Evolutionary conservation across 2,113 vertebrate genomes (phyloP), one percentile per base, ranked within the genome.

Genomic region (Larimichthys polyactis): DNA sequence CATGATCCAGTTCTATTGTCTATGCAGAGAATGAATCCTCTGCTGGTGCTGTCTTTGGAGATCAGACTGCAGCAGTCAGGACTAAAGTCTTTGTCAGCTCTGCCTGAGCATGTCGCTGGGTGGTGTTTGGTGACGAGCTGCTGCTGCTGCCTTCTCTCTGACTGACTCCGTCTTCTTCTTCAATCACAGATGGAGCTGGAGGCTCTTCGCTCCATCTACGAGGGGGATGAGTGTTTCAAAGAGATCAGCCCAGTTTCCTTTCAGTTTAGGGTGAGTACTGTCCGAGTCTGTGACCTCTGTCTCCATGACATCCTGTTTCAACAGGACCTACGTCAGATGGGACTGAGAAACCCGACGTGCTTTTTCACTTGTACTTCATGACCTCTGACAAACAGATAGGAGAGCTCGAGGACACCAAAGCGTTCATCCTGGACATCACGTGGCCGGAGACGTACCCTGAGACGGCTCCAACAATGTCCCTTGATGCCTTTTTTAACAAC

Each of bases 401-500:
- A 93, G 95, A 98, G 74, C 96, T 92, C 7, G 97, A 96, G 4
- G 97, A 98, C 83, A 93, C 94, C 44, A 99, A 98, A 95, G 96
- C 98, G 0, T 99, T 99, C 89, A 92, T 99, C 9, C 89, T 99
- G 90, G 98, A 99, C 85, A 74, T 98, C 84, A 96, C 96, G 14
- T 99, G 98, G 98, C 97, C 98, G 1, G 96, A 98, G 91, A 96
- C 93, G 0, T 99, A 99, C 75, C 98, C 98, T 8, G 98, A 98
- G 48, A 96, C 95, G 2, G 95, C 96, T 65, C 98, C 98, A 4
- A 83, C 94, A 52, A 96, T 99, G 89, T 97, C 97, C 0, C 96
- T 99, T 83, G 97, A 97, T 54, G 96, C 96, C 70, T 99, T 99
- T 92, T 99, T 99, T 92, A 99, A 99, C 93, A 99, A 99, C 86